Base-by-base conservation (phyloP, 2,888 invertebrate genomes). In the Brachyptera risi region DNA sequence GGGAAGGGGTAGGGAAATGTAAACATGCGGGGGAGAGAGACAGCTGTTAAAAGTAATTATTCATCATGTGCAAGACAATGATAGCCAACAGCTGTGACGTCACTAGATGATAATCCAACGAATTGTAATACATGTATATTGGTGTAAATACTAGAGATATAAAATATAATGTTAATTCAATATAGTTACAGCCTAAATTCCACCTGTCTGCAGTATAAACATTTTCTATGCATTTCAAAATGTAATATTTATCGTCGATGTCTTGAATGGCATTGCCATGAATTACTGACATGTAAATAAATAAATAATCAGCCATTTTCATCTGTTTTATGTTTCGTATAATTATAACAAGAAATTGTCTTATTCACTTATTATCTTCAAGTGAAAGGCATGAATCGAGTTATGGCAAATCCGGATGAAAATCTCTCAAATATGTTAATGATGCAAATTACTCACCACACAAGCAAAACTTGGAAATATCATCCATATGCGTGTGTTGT, bases 61-160 rank as follows among this genome's bases (percentile, higher is more conserved):
- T 60, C 60, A 56, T 57, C 59, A 62, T 62, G 50, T 58, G 58
- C 51, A 59, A 62, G 56, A 62, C 58, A 62, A 58, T 40, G 23
- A 47, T 24, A 5, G 17, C 42, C 35, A 40, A 27, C 26, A 51
- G 27, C 21, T 37, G 37, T 54, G 54, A 35, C 54, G 54, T 54
- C 54, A 54, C 21, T 17, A 17, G 9, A 19, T 7, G 9, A 54
- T 27, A n/a, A 31, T 31, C 31, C 31, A 31, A 31, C 5, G 31
- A n/a, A n/a, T n/a, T n/a, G n/a, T n/a, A n/a, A n/a, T n/a, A n/a
- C n/a, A n/a, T n/a, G n/a, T n/a, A n/a, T n/a, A n/a, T n/a, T n/a
- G n/a, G n/a, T n/a, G n/a, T n/a, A n/a, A n/a, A n/a, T n/a, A n/a
- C n/a, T 51, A n/a, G 17, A 51, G 26, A 27, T 17, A 51, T 51